Conservation (phyloP, 2,113 vertebrate species). For the Notarius quadriscutis region DNA sequence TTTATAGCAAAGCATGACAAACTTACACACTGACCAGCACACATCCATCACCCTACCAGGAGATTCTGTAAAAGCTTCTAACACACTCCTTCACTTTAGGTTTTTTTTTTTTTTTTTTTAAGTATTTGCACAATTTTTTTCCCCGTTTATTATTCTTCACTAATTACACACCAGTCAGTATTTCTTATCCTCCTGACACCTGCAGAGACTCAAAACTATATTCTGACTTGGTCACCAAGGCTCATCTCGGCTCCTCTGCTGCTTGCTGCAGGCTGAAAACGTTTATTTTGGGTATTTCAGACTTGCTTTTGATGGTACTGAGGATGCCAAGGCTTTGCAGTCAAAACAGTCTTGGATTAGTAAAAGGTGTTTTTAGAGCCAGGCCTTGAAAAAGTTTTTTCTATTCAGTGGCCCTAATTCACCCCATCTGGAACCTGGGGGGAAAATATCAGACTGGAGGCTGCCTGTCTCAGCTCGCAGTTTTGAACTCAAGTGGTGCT, state of each 20-base stretch:
- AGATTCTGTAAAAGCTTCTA: not conserved
- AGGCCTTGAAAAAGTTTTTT: not conserved
- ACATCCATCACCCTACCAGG: not conserved
- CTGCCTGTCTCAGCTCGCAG: not conserved
- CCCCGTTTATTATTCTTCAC: not conserved
- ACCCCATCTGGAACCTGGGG: not conserved
- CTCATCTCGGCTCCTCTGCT: constrained; percentile 7
- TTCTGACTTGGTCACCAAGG: not conserved
- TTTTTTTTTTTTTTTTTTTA: not conserved
- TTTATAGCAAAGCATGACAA: not conserved
- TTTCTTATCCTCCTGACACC: not conserved
- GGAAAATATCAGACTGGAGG: not conserved
- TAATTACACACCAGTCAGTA: not conserved
- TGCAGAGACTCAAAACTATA: not conserved
- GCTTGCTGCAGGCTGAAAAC: constrained; percentile 29
- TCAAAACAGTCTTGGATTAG: constrained; percentile 4
- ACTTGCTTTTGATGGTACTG: constrained; percentile 37
- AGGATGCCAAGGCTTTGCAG: not conserved
- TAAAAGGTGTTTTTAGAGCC: not conserved
- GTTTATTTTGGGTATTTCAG: constrained; percentile 20
- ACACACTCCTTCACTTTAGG: not conserved
- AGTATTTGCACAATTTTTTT: not conserved
- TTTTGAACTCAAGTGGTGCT: constrained; percentile 18
- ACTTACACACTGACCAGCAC: not conserved
- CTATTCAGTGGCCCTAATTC: not conserved